Conservation (phyloP, 2,113 vertebrate genomes). For the Cisticola juncidis region DNA sequence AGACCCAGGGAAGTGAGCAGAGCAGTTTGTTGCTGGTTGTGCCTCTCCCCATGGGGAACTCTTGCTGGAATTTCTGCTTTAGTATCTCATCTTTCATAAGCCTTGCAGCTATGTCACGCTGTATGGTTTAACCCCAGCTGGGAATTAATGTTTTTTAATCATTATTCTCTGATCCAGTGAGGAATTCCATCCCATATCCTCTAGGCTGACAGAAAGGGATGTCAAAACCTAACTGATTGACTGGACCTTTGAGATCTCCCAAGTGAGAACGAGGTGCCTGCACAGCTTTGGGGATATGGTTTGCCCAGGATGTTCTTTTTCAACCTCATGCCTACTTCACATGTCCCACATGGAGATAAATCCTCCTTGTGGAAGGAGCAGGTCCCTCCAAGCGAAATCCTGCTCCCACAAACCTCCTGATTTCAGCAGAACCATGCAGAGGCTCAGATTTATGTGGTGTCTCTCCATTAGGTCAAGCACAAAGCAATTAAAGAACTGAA, state of each 20-base stretch:
- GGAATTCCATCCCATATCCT: neutral
- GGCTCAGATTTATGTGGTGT: neutral
- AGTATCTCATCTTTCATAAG: neutral
- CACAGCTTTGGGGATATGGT: neutral
- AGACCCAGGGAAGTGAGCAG: neutral
- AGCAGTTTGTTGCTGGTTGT: neutral
- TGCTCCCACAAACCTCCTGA: neutral
- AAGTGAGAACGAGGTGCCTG: neutral
- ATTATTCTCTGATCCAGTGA: neutral
- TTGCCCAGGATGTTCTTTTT: neutral
- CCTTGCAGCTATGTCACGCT: neutral
- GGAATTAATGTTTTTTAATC: neutral
- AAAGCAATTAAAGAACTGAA: neutral
- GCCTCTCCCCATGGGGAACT: neutral
- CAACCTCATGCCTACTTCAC: neutral
- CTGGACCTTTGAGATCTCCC: neutral
- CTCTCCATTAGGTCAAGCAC: neutral
- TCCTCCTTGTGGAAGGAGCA: neutral
- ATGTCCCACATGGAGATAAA: neutral
- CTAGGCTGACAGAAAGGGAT: neutral
- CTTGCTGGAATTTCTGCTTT: neutral
- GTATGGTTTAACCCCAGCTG: neutral
- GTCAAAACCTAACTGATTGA: neutral
- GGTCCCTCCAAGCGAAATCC: neutral
- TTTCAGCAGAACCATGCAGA: neutral